Evolutionary conservation across 2,888 invertebrate genomes (phyloP).

Genomic region (Eurois occulta): DNA sequence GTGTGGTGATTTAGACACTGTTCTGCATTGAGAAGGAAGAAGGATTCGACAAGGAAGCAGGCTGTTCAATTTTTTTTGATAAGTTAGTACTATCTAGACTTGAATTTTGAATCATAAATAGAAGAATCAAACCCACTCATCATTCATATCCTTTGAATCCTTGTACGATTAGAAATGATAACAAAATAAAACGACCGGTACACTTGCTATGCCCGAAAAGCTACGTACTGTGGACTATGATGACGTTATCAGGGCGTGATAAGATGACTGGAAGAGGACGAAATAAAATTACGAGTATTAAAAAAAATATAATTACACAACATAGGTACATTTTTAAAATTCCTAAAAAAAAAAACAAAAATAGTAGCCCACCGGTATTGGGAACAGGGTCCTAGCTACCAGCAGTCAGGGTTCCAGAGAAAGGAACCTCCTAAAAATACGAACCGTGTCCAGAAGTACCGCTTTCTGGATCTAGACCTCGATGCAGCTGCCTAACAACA

Average conservation of each 20-base stretch:
- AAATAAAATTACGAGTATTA: not conserved
- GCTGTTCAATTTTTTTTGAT: not conserved
- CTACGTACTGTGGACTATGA: not conserved
- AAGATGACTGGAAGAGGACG: not conserved
- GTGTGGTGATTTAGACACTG: not conserved
- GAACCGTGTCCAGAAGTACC: not conserved
- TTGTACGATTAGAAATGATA: constrained; percentile 18
- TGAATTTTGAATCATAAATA: not conserved
- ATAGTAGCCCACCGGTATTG: not conserved
- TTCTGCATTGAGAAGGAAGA: too few relatives aligned
- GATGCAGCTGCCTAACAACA: not conserved
- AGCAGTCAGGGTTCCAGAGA: not conserved
- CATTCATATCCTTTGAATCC: not conserved
- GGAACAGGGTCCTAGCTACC: not conserved
- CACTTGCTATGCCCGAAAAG: not conserved
- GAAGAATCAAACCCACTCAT: not conserved
- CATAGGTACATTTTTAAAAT: not conserved
- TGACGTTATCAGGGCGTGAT: constrained; percentile 15
- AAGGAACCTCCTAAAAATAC: not conserved
- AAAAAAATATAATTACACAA: not conserved
- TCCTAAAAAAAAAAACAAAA: not conserved
- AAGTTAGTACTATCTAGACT: not conserved
- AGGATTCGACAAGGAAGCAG: not conserved
- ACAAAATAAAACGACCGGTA: constrained; percentile 7
- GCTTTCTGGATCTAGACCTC: not conserved